These are phyloP conservation scores for Mustela lutreola DNA, from an alignment of 2,113 vertebrate species.

Conservation along the genomic window DNA sequence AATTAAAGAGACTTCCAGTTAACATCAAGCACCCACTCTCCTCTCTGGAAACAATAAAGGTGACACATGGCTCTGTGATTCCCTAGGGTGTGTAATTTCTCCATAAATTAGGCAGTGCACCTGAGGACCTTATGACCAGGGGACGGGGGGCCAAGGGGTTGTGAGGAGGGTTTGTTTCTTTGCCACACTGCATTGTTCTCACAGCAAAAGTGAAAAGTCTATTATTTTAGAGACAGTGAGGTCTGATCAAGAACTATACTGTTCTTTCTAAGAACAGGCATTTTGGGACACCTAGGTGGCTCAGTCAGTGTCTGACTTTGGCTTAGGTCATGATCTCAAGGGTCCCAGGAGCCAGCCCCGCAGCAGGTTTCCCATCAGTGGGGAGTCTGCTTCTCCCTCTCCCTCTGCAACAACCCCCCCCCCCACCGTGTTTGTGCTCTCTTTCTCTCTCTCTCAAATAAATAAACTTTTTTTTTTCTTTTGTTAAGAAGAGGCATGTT, in stretches of 20 bases:
- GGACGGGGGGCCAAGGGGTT: rapidly evolving
- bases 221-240: background rate
- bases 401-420: background rate
- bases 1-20: background rate
- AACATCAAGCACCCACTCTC: background rate
- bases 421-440: background rate
- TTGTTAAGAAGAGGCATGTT: background rate
- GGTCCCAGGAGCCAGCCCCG: background rate
- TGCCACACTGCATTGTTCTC: background rate
- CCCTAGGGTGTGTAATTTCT: background rate
- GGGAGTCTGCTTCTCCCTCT: background rate
- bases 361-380: background rate
- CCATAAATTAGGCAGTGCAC: background rate
- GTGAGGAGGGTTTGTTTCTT: background rate
- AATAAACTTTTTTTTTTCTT: too few species aligned
- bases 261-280: background rate
- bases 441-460: background rate
- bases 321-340: background rate
- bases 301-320: background rate
- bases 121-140: background rate
- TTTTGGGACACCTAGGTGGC: background rate
- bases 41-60: background rate
- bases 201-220: background rate
- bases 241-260: background rate
- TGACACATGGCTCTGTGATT: background rate